phyloP scores from a whole-genome alignment of 2,888 invertebrate species.

The Chrysina gloriosa region DNA sequence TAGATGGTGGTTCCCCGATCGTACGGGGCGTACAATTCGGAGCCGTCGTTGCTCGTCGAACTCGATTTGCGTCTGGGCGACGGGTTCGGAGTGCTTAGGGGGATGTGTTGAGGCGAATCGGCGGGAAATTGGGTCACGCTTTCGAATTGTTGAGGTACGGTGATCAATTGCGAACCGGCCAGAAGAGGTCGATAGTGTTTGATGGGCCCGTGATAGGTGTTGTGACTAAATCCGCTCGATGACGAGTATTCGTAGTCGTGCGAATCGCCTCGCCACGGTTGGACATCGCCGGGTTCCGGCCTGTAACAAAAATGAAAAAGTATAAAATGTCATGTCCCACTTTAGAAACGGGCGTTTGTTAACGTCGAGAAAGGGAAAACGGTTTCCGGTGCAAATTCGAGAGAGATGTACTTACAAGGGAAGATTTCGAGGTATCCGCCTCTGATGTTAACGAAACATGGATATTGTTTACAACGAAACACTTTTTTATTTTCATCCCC shows the following conservation, averaged over 20 bases:
- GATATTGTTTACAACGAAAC: too few species aligned
- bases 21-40: constrained; percentile 66
- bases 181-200: constrained; percentile 77
- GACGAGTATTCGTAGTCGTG: constrained; percentile 71
- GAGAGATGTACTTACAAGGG: too few species aligned
- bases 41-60: constrained; percentile 77
- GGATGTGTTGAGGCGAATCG: constrained; percentile 79
- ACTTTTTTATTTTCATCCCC: too few species aligned
- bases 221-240: constrained; percentile 76
- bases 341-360: too few species aligned
- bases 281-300: constrained; percentile 59
- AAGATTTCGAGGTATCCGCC: too few species aligned
- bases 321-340: background rate
- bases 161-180: constrained; percentile 67
- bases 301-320: constrained; percentile 46
- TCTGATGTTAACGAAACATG: too few species aligned
- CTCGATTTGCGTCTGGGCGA: constrained; percentile 81
- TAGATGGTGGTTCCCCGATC: constrained; percentile 67
- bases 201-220: constrained; percentile 91
- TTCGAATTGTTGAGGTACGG: constrained; percentile 61
- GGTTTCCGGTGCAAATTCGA: too few species aligned
- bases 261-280: constrained; percentile 58
- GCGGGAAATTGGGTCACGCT: constrained; percentile 68
- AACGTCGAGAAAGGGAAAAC: too few species aligned
- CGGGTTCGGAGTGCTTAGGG: constrained; percentile 65